These are phyloP conservation scores for Trypoxylus dichotomus DNA, from an alignment of 1,140 invertebrate species.

Conservation along the genomic window DNA sequence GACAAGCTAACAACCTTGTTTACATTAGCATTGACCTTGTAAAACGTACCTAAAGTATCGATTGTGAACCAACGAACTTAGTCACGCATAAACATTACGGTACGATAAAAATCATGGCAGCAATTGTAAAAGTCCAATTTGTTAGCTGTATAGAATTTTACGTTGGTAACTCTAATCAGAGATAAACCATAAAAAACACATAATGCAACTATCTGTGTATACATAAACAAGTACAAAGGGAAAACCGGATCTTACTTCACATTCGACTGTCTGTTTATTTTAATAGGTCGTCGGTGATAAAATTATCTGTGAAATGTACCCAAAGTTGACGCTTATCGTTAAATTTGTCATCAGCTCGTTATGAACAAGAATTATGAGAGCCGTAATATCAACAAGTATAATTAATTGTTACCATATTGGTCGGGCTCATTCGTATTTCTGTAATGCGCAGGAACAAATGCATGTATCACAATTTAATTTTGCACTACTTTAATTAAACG, in stretches of 20 bases:
- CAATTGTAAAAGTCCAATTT: too few species aligned
- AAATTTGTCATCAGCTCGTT: background rate
- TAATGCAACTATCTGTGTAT: too few species aligned
- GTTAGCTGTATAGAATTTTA: too few species aligned
- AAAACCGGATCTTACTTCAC: background rate
- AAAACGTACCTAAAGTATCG: background rate
- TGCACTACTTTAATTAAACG: too few species aligned
- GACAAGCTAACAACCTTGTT: background rate
- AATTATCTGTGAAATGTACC: background rate
- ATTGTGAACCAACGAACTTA: background rate
- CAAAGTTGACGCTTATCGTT: background rate
- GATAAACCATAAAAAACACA: too few species aligned
- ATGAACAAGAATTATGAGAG: background rate
- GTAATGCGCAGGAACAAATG: background rate
- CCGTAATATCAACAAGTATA: background rate
- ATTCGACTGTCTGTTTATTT: background rate
- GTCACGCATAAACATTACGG: too few species aligned
- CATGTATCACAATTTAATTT: background rate
- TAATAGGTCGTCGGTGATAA: background rate
- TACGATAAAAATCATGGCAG: too few species aligned
- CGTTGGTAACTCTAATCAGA: too few species aligned
- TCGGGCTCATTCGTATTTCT: background rate
- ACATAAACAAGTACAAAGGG: too few species aligned
- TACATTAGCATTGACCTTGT: background rate
- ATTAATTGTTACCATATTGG: conserved; percentile 3